Evolutionary conservation across 2,888 invertebrate genomes (phyloP).

Genomic region (Stenichneumon culpator): DNA sequence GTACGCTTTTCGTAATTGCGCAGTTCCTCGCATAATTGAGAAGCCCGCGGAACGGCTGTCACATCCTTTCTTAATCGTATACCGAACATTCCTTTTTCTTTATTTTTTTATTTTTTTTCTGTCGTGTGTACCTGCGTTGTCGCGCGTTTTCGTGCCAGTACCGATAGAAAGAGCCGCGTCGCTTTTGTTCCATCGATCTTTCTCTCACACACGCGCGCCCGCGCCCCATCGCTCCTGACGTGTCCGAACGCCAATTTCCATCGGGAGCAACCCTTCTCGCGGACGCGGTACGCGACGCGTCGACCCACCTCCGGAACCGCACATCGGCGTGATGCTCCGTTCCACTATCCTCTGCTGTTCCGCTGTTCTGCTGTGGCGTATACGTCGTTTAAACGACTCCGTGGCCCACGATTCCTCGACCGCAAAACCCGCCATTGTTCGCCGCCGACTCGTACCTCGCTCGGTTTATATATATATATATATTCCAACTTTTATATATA

Average conservation of each 20-base stretch:
- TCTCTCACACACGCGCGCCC: neutral
- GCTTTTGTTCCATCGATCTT: neutral
- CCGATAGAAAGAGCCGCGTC: slow-evolving; percentile 56
- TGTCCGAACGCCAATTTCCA: slow-evolving; percentile 49
- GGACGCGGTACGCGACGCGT: slow-evolving; percentile 34
- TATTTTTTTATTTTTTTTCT: slow-evolving; percentile 5
- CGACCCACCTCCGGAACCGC: slow-evolving; percentile 67
- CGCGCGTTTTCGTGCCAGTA: slow-evolving; percentile 41
- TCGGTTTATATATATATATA: neutral
- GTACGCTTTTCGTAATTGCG: slow-evolving; percentile 56
- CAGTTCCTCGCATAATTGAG: slow-evolving; percentile 62
- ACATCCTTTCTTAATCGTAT: slow-evolving; percentile 31
- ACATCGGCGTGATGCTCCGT: slow-evolving; percentile 54
- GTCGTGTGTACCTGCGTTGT: slow-evolving; percentile 27
- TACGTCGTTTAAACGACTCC: slow-evolving; percentile 71
- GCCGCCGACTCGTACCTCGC: slow-evolving; percentile 29
- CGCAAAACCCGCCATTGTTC: slow-evolving; percentile 69
- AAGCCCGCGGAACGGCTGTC: slow-evolving; percentile 57
- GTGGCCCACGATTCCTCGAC: slow-evolving; percentile 72
- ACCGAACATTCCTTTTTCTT: neutral
- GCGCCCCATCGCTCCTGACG: slow-evolving; percentile 6
- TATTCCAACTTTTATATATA: neutral
- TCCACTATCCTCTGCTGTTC: slow-evolving; percentile 26
- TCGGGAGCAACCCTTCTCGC: slow-evolving; percentile 58
- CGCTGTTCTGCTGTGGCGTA: slow-evolving; percentile 47